Percentiles rank a stretch among this genome's conserved stretches.
phyloP scores from a whole-genome alignment of 2,888 invertebrate species.

The Archips crataeganus region DNA sequence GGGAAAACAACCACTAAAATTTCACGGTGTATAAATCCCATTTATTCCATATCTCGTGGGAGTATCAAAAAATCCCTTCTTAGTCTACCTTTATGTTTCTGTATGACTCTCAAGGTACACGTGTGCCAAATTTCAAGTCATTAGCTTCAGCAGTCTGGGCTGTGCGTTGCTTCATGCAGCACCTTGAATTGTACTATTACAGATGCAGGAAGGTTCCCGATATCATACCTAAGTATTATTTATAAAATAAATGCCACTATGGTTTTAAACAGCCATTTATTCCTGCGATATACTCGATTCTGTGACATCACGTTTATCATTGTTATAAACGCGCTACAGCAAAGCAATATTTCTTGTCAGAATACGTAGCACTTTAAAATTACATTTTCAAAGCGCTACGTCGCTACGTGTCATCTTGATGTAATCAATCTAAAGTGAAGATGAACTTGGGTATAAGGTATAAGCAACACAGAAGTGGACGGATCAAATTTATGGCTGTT shows the following conservation, averaged over 20 bases:
- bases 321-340: background rate
- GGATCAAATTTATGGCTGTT: background rate
- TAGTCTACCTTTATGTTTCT: too few relatives aligned
- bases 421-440: background rate
- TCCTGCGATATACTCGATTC: background rate
- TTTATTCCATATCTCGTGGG: too few relatives aligned
- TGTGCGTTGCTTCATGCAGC: too few relatives aligned
- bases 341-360: slow-evolving; percentile 4
- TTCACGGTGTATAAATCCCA: too few relatives aligned
- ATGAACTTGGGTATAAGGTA: background rate
- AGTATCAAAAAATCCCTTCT: too few relatives aligned
- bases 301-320: background rate
- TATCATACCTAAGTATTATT: too few relatives aligned
- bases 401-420: background rate
- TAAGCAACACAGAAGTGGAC: background rate
- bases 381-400: background rate
- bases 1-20: too few relatives aligned
- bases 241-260: background rate
- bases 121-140: too few relatives aligned
- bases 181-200: too few relatives aligned
- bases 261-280: background rate
- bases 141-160: too few relatives aligned
- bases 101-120: too few relatives aligned
- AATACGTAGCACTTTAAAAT: background rate
- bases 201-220: too few relatives aligned